Evolutionary conservation across 64 coral and sea anemone genomes (phyloP).

Genomic region (Montipora cactus): DNA sequence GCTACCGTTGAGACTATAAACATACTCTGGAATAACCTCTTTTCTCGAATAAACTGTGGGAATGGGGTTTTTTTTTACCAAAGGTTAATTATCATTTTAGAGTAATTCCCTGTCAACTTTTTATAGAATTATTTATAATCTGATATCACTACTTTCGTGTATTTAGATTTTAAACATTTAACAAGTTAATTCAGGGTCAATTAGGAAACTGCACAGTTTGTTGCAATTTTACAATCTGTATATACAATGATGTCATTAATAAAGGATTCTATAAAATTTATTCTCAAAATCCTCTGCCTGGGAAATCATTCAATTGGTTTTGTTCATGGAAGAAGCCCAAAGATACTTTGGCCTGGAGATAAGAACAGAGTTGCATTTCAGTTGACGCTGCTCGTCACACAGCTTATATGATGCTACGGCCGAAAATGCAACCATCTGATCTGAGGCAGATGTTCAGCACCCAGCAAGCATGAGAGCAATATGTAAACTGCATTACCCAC

Average conservation of each 20-base stretch:
- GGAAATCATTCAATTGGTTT: background rate
- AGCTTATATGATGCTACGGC: no score
- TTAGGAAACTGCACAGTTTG: background rate
- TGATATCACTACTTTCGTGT: background rate
- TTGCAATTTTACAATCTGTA: background rate
- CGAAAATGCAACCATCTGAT: no score
- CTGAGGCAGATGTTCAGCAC: no score
- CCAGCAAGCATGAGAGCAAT: no score
- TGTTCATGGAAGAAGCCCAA: no score
- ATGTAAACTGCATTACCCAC: no score
- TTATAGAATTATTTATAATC: background rate
- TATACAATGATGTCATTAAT: background rate
- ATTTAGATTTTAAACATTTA: background rate
- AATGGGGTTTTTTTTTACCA: no score
- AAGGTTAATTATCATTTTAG: background rate
- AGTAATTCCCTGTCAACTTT: background rate
- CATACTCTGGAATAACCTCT: no score
- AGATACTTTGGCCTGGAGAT: no score
- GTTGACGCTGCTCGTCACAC: no score
- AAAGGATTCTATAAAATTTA: background rate
- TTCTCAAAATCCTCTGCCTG: background rate
- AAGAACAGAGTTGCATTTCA: no score
- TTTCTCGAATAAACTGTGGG: no score
- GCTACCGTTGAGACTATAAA: background rate
- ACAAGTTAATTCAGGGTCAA: background rate